Evolutionary conservation across 2,888 invertebrate genomes (phyloP).

Genomic region (Petrolisthes cinctipes): DNA sequence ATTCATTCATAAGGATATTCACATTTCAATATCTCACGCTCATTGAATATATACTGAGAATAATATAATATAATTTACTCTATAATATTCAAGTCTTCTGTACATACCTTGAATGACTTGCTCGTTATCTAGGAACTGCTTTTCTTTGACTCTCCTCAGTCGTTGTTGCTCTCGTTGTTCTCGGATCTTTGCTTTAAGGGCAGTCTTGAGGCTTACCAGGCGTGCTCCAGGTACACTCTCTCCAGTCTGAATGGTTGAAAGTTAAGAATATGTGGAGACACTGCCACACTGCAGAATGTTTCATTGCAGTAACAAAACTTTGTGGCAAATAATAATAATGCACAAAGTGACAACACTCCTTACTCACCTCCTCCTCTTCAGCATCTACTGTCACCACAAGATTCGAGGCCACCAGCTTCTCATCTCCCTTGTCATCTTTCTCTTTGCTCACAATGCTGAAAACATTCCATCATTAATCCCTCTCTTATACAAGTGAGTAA

Average conservation of each 20-base stretch:
- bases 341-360: neutral
- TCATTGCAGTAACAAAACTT: too few species aligned
- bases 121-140: slow-evolving; percentile 69
- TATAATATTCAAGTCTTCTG: too few species aligned
- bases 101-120: slow-evolving; percentile 68
- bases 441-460: slow-evolving; percentile 70
- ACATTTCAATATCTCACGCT: too few species aligned
- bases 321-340: too few species aligned
- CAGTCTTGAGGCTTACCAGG: slow-evolving; percentile 78
- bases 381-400: slow-evolving; percentile 68
- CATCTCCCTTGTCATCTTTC: slow-evolving; percentile 68
- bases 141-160: slow-evolving; percentile 76
- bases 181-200: slow-evolving; percentile 80
- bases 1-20: too few species aligned
- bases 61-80: too few species aligned
- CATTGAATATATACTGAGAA: too few species aligned
- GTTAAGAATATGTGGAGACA: too few species aligned
- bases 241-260: neutral
- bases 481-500: neutral
- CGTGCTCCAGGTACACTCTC: slow-evolving; percentile 79
- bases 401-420: slow-evolving; percentile 67
- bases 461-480: slow-evolving; percentile 8
- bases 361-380: slow-evolving; percentile 68
- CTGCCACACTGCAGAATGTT: too few species aligned
- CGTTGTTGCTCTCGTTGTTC: slow-evolving; percentile 80